phyloP scores from a whole-genome alignment of 1,140 invertebrate genomes.

The Pygmarrhopalites habei region DNA sequence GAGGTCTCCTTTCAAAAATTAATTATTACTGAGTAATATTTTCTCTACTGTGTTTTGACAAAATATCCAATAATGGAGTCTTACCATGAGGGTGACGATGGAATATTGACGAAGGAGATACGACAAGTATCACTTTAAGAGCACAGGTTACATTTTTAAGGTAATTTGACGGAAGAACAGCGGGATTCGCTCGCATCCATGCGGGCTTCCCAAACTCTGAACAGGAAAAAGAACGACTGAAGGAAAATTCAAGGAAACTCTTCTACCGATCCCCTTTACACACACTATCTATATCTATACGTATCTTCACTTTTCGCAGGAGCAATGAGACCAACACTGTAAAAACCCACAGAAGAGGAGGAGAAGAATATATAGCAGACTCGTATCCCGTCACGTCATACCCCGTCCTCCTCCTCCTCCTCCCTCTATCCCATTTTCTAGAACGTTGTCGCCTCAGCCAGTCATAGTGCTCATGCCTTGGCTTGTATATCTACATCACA shows the following conservation, averaged over 20 bases:
- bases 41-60: too few species aligned
- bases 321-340: background rate
- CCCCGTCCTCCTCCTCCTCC: background rate
- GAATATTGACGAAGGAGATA: slow-evolving; percentile 11
- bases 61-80: background rate
- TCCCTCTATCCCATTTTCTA: background rate
- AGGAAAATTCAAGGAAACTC: background rate
- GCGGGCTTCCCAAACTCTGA: slow-evolving; percentile 8
- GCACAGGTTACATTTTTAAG: slow-evolving; percentile 19
- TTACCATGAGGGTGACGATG: slow-evolving; percentile 11
- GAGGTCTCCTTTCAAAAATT: too few species aligned
- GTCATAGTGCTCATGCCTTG: too few species aligned
- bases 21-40: too few species aligned
- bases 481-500: too few species aligned
- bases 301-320: background rate
- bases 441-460: too few species aligned
- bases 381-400: background rate
- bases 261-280: background rate
- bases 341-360: background rate
- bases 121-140: slow-evolving; percentile 9
- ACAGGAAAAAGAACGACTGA: slow-evolving; percentile 3
- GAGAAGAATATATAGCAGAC: background rate
- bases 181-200: slow-evolving; percentile 13
- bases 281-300: background rate
- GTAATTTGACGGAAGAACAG: slow-evolving; percentile 11